These are phyloP conservation scores for Sus scrofa DNA, from an alignment of 2,113 vertebrate species.

Conservation along the genomic window DNA sequence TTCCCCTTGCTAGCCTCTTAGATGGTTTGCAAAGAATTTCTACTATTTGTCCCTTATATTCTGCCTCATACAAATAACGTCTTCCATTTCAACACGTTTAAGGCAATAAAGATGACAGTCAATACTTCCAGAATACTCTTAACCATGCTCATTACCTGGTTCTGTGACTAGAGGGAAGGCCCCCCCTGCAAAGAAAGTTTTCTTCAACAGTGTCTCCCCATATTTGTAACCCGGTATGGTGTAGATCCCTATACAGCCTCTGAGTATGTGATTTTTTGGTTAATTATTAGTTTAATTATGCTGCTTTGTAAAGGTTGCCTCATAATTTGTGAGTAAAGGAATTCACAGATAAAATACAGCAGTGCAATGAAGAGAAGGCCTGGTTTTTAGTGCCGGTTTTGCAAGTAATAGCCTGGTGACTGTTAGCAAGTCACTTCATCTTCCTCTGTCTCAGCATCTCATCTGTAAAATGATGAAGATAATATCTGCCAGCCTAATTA, in stretches of 20 bases:
- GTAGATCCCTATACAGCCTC: neutral
- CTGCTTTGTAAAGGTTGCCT: constrained; percentile 12
- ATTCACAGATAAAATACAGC: constrained; percentile 31
- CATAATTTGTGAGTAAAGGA: constrained; percentile 12
- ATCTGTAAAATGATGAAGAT: constrained; percentile 62
- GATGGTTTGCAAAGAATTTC: neutral
- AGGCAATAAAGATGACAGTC: neutral
- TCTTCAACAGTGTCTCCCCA: neutral
- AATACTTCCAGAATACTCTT: neutral
- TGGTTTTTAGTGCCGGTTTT: neutral
- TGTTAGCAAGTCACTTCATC: constrained; percentile 13
- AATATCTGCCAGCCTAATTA: constrained; percentile 64
- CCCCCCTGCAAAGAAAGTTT: neutral
- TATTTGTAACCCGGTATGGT: neutral
- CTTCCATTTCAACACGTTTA: neutral
- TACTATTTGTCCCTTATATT: neutral
- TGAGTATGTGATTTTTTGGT: neutral
- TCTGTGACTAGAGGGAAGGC: neutral
- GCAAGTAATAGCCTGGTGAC: neutral
- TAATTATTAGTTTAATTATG: constrained; percentile 55
- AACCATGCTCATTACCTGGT: neutral
- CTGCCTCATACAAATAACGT: neutral
- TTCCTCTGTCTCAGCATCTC: neutral
- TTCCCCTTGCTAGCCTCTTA: neutral
- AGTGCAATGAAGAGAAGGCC: neutral